A percentile compares a stretch with the other conserved stretches of the same genome.
Conservation (phyloP, 2,113 vertebrate genomes). For the Nansenia antarctica region DNA sequence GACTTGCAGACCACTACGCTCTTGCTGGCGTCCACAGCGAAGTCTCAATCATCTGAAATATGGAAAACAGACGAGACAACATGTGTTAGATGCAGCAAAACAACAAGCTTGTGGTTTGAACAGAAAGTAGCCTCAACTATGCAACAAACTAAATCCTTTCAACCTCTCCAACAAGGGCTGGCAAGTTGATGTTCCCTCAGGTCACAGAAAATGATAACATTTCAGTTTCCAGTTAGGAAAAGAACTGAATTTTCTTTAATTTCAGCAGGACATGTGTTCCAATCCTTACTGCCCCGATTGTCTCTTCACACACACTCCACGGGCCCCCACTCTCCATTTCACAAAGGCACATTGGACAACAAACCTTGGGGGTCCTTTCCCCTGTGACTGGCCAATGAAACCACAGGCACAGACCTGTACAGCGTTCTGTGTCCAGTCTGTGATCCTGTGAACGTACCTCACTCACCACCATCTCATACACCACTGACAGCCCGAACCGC, state of each 20-base stretch:
- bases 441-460: conserved; percentile 67
- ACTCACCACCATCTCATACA: conserved; percentile 62
- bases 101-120: conserved; percentile 22
- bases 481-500: conserved; percentile 74
- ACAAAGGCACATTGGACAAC: conserved; percentile 60
- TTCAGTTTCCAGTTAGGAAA: not conserved
- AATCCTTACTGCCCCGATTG: conserved; percentile 26
- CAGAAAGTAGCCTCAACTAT: too few species aligned
- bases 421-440: conserved; percentile 70
- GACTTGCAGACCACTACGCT: conserved; percentile 77
- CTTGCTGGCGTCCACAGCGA: conserved; percentile 77
- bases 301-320: conserved; percentile 27
- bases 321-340: conserved; percentile 14
- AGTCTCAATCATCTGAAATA: conserved; percentile 71
- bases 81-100: conserved; percentile 68
- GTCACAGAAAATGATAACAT: too few species aligned
- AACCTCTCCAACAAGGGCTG: not conserved
- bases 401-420: conserved; percentile 64
- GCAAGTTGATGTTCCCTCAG: not conserved
- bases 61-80: conserved; percentile 72
- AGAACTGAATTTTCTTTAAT: not conserved
- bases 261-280: not conserved
- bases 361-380: conserved; percentile 65
- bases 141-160: too few species aligned
- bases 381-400: conserved; percentile 62